Evolutionary conservation across 2,113 vertebrate species (phyloP), one percentile per base, ranked within the genome.

Genomic region (Mohoua ochrocephala): DNA sequence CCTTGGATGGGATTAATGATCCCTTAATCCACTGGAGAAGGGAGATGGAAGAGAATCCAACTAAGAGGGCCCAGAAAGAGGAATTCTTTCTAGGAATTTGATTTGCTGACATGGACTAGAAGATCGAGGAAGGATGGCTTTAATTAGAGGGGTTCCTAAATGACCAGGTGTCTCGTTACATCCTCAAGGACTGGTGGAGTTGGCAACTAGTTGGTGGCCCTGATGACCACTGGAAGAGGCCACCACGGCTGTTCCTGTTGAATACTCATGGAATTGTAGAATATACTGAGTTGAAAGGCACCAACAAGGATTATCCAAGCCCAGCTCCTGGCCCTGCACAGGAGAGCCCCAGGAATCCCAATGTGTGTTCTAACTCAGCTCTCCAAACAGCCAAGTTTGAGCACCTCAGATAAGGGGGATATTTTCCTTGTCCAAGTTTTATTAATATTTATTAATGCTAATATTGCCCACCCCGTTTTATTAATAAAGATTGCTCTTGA

Each of bases 1-100:
- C 88, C 78, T 93, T 91, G 84, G 70, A 30, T 15, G 60, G 80
- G 87, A 93, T 97, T 74, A 89, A 94, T 89, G 88, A 89, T 90
- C 24, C 2, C 63, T 73, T 71, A 44, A 84, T 85, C 84, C 76
- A 27, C 42, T 4, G 23, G 90, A 86, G 85, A 69, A 89, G 65
- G 65, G 56, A 91, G 70, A 67, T 65, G 82, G 80, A 86, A 84
- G 50, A 79, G 77, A 92, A 83, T 73, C 61, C 35, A 93, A 86
- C 70, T n/a, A 27, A 63, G 67, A 89, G 65, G 49, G 44, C 41
- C 4, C 12, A 78, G 78, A 52, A 27, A n/a, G 47, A 84, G 89
- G 85, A 96, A 49, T 89, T 94, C 45, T 83, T 17, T 70, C 44
- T 4, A 19, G 71, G 75, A 87, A 74, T 61, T 54, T 71, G 78